phyloP scores from a whole-genome alignment of 2,797 vertebrate genomes.

The Alectoris magna region DNA sequence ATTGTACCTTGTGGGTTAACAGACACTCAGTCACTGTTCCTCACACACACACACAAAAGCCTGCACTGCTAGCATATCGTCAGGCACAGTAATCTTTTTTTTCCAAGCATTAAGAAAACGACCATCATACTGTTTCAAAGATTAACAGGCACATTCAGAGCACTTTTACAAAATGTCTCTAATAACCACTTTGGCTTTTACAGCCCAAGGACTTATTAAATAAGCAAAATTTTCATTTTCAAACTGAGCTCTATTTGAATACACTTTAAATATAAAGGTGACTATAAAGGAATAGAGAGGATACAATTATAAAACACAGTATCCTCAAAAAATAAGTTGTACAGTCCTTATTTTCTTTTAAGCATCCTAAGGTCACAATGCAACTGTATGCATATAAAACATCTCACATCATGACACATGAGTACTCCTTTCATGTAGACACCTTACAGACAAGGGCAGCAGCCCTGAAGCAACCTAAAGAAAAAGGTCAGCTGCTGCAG shows the following conservation, averaged over 20 bases:
- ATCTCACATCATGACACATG: background rate
- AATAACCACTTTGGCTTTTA: background rate
- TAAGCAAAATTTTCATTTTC: background rate
- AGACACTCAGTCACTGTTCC: background rate
- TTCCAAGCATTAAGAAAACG: background rate
- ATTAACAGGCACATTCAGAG: background rate
- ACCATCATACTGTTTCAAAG: background rate
- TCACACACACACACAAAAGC: background rate
- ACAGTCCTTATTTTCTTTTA: background rate
- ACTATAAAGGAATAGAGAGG: background rate
- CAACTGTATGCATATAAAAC: background rate
- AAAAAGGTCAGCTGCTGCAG: background rate
- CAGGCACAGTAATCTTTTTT: background rate
- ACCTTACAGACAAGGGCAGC: background rate
- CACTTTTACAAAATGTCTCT: background rate
- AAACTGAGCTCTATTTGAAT: background rate
- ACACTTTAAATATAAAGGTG: background rate
- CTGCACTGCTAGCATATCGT: background rate
- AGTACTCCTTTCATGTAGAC: background rate
- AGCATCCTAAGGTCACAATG: background rate
- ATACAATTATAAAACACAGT: background rate
- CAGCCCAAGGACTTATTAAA: background rate
- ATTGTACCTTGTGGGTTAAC: background rate
- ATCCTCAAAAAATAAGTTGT: background rate
- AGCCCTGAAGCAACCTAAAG: background rate